Evolutionary conservation across 2,888 invertebrate species (phyloP), one percentile per base, ranked within the genome.

Genomic region (Camptogramma bilineatum): DNA sequence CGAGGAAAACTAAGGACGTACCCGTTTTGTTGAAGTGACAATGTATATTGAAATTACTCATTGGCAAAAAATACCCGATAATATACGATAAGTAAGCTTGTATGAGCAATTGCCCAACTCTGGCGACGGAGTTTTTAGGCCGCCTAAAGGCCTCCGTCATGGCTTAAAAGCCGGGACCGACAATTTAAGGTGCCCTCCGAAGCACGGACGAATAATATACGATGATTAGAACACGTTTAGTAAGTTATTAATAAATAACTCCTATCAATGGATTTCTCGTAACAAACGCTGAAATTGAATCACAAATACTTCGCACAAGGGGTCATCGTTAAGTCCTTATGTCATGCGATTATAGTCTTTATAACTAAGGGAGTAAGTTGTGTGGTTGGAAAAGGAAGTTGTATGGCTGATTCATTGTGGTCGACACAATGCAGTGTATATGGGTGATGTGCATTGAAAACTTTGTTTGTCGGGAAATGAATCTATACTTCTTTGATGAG

Each of bases 381-480:
- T 44, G 16, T 10, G 21, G 39, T 47, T 21, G 16, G 34, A 31
- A 56, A 50, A 34, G 34, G 34, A 31, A 18, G 19, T 39, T 19
- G 9, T n/a, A n/a, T n/a, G 28, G 44, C 16, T 56, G 56, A 56
- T n/a, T 50, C 56, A 56, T 28, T 28, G 39, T 50, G 44, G 44
- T 28, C 17, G 42, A 21, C 42, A 42, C 42, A 42, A 42, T 16
- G n/a, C 10, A 13, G 39, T 39, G 39, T 10, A 42, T 42, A 42
- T 42, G n/a, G 5, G 4, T 42, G 42, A 42, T 42, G n/a, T n/a
- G 42, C 16, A 42, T 42, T 42, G 2, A 42, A 42, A 42, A 13
- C 42, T n/a, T 13, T 42, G 16, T 42, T 42, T 42, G 4, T 16
- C 42, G 13, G 4, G n/a, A 42, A 31, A 31, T 9, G 4, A 4